A percentile compares a stretch with the other conserved stretches of the same genome.
Conservation (phyloP, 1,140 invertebrate species). For the Listronotus oregonensis region DNA sequence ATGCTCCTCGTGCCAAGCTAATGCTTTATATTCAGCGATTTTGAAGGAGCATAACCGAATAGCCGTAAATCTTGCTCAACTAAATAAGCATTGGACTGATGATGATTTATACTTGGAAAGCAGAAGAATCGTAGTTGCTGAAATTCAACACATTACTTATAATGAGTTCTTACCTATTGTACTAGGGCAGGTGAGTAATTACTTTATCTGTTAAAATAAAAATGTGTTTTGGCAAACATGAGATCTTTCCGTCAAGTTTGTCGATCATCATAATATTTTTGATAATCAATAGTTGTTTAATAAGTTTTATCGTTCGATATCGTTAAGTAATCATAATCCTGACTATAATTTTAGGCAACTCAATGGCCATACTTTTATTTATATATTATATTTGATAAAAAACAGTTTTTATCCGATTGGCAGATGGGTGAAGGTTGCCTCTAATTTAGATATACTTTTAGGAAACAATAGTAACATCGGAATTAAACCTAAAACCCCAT, state of each 20-base stretch:
- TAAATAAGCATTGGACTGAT: slow-evolving; percentile 88
- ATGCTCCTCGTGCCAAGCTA: slow-evolving; percentile 63
- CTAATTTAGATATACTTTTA: no score
- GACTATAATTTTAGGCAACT: no score
- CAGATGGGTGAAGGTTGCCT: no score
- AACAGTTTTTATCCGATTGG: no score
- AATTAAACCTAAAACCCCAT: slow-evolving; percentile 66
- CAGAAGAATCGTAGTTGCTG: slow-evolving; percentile 73
- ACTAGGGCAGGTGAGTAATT: slow-evolving; percentile 65
- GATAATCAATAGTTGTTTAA: no score
- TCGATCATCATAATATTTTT: no score
- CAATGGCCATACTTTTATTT: no score
- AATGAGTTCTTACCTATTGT: slow-evolving; percentile 84
- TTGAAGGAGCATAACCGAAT: slow-evolving; percentile 84
- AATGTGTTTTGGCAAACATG: no score
- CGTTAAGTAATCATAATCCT: no score
- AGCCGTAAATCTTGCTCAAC: slow-evolving; percentile 68
- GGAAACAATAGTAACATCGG: slow-evolving; percentile 68
- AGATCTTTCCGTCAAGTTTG: no score
- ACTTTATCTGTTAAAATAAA: background rate
- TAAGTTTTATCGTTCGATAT: no score
- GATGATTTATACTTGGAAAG: slow-evolving; percentile 79
- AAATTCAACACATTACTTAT: slow-evolving; percentile 86
- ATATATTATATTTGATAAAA: no score
- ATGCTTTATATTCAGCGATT: slow-evolving; percentile 69